Evolutionary conservation across 2,113 vertebrate species (phyloP).

Genomic region (Hemichromis elongatus): DNA sequence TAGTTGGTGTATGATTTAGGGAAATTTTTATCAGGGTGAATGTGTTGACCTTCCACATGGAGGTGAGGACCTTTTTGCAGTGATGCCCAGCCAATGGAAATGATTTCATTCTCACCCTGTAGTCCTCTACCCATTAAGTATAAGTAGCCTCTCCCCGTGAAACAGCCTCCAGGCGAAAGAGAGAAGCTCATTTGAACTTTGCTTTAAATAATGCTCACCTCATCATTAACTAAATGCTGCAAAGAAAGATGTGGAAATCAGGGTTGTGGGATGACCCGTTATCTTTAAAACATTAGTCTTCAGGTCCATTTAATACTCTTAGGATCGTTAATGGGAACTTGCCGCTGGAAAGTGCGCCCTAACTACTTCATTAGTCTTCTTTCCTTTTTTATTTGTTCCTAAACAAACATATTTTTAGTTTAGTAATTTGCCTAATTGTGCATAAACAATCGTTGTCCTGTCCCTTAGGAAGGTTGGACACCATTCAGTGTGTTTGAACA

Average conservation of each 20-base stretch:
- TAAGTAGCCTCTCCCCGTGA: not conserved
- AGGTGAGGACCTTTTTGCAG: not conserved
- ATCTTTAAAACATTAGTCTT: conserved; percentile 24
- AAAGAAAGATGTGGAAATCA: not conserved
- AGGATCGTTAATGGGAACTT: conserved; percentile 25
- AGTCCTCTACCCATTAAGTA: not conserved
- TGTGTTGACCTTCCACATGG: not conserved
- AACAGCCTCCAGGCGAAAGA: not conserved
- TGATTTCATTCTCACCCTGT: not conserved
- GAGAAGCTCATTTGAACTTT: conserved; percentile 16
- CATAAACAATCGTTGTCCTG: conserved; percentile 26
- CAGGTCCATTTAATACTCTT: conserved; percentile 28
- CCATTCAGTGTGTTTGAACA: conserved; percentile 16
- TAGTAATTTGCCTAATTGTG: conserved; percentile 49
- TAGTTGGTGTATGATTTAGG: not conserved
- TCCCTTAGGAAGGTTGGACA: conserved; percentile 38
- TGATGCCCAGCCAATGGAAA: not conserved
- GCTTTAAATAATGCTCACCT: conserved; percentile 36
- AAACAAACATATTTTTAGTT: conserved; percentile 48
- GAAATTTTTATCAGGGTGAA: not conserved
- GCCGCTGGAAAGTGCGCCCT: conserved; percentile 1
- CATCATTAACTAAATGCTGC: conserved; percentile 6
- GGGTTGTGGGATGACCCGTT: conserved; percentile 4
- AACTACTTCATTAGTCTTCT: conserved; percentile 49
- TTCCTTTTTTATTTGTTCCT: conserved; percentile 45